phyloP scores from a whole-genome alignment of 2,113 vertebrate genomes.

The Silurus meridionalis region DNA sequence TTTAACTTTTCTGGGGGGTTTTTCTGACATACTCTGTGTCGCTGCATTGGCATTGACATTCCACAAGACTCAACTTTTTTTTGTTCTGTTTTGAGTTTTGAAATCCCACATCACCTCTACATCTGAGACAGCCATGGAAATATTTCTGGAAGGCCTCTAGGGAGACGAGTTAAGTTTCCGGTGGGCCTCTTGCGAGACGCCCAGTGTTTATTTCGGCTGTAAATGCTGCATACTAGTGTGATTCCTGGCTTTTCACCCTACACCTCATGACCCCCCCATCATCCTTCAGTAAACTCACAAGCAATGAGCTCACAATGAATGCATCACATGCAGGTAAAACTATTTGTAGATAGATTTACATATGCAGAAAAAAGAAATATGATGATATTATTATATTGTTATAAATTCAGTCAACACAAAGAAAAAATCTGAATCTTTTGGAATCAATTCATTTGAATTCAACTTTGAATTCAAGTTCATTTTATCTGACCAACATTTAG shows the following conservation, averaged over 20 bases:
- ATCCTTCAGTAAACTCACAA: neutral
- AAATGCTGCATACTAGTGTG: constrained; percentile 8
- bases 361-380: neutral
- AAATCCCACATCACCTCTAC: neutral
- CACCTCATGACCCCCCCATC: neutral
- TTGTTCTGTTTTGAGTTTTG: neutral
- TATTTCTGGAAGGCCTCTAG: constrained; percentile 24
- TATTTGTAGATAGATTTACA: neutral
- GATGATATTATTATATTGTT: too few species aligned
- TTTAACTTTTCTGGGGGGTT: constrained; percentile 39
- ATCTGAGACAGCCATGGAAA: constrained; percentile 26
- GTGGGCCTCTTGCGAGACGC: neutral
- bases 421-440: neutral
- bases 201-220: constrained; percentile 37
- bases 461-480: neutral
- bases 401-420: too few species aligned
- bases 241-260: constrained; percentile 19
- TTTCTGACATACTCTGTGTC: constrained; percentile 52
- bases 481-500: neutral
- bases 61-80: neutral
- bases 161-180: constrained; percentile 16
- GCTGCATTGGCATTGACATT: constrained; percentile 42
- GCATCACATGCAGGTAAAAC: neutral
- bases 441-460: too few species aligned
- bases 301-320: neutral